These are phyloP conservation scores for Nymphalis urticae DNA, from an alignment of 2,888 invertebrate genomes.

Conservation along the genomic window DNA sequence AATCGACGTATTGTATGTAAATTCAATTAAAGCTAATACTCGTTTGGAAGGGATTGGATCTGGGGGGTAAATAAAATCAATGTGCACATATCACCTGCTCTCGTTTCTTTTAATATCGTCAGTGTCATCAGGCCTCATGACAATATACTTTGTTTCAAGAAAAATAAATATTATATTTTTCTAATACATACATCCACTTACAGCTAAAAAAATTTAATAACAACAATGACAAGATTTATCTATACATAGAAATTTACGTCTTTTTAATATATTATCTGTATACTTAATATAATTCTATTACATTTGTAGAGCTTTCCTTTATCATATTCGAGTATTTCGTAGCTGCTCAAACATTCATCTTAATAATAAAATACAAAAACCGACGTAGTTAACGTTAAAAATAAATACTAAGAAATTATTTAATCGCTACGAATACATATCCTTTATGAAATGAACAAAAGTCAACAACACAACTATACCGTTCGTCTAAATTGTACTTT, in stretches of 20 bases:
- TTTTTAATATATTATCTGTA: slow-evolving; percentile 48
- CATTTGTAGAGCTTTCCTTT: slow-evolving; percentile 42
- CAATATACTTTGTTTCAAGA: slow-evolving; percentile 55
- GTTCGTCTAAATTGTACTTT: slow-evolving; percentile 67
- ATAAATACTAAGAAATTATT: slow-evolving; percentile 35
- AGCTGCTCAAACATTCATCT: slow-evolving; percentile 42
- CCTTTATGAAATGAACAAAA: slow-evolving; percentile 24
- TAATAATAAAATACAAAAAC: slow-evolving; percentile 40
- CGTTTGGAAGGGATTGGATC: slow-evolving; percentile 41
- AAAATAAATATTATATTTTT: slow-evolving; percentile 56
- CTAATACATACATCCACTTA: slow-evolving; percentile 61
- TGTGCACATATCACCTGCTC: slow-evolving; percentile 69
- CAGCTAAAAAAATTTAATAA: slow-evolving; percentile 60
- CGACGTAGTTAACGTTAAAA: slow-evolving; percentile 41
- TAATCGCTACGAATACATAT: slow-evolving; percentile 38
- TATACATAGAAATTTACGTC: slow-evolving; percentile 50
- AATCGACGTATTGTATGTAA: background rate
- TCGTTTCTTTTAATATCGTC: slow-evolving; percentile 53
- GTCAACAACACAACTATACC: slow-evolving; percentile 48
- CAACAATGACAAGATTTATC: slow-evolving; percentile 55
- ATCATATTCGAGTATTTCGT: slow-evolving; percentile 43
- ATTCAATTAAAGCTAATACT: slow-evolving; percentile 53
- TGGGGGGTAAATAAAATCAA: slow-evolving; percentile 61
- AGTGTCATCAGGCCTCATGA: slow-evolving; percentile 46
- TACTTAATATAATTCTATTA: slow-evolving; percentile 35